Evolutionary conservation across 2,113 vertebrate genomes (phyloP), one percentile per base, ranked within the genome.

Genomic region (Nymphicus hollandicus): DNA sequence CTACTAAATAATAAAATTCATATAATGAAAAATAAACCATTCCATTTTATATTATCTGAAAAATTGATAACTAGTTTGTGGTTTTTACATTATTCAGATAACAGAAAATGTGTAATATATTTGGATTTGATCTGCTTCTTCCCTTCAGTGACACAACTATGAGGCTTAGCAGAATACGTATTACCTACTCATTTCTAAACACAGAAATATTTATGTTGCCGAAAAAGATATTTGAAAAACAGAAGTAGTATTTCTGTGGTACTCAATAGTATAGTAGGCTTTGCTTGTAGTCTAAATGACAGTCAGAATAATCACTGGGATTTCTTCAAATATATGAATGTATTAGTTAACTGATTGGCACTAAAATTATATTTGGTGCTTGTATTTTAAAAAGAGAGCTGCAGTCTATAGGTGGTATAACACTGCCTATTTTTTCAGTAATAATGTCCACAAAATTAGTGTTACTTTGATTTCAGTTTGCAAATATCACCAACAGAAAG

Each of bases 1-100:
- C 87, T 94, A 63, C 87, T 96, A 91, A 96, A 95, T 94, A 95
- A 94, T 96, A 81, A 64, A 97, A 95, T 91, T 72, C 81, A 35
- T 55, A 50, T 88, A 94, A 93, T 88, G 81, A 91, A 96, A 96
- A 91, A 89, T 61, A 95, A 92, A 86, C n/a, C n/a, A 50, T 88
- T 91, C 85, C 20, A 63, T 93, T 97, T 96, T 93, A 87, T 89
- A n/a, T 80, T 85, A 61, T 73, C 88, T 97, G 85, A 96, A 96
- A 96, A 94, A 95, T 93, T 94, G 87, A 97, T 95, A 89, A 58
- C 81, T 79, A 20, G n/a, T 91, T 96, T 86, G 58, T 89, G 39
- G 49, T 49, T 88, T 95, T 93, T 94, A 82, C 89, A 91, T 94
- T 91, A 96, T 96, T 96, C 85, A 90, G 68, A 41, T 33, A 91